Percentiles rank a stretch among this genome's conserved stretches.
Evolutionary conservation across 1,140 invertebrate species (phyloP).

Genomic region (Megathymus violae): DNA sequence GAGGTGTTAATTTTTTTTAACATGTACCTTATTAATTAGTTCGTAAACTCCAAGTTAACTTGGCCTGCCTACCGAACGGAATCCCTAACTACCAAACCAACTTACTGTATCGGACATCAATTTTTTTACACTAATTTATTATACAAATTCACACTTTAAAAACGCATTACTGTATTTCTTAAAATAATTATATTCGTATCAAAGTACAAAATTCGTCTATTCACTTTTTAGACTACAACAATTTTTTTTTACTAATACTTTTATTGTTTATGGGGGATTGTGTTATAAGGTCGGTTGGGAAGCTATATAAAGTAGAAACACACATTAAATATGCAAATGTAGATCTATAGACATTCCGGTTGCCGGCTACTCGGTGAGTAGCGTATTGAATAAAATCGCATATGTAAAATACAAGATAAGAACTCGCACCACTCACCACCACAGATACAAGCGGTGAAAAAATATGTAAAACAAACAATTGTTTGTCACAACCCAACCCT

Average conservation of each 20-base stretch:
- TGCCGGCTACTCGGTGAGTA: neutral
- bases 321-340: constrained; percentile 9
- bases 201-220: constrained; percentile 29
- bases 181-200: constrained; percentile 36
- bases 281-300: neutral
- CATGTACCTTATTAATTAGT: constrained; percentile 23
- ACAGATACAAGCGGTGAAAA: too few species aligned
- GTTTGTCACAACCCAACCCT: too few species aligned
- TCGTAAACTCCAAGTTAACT: constrained; percentile 11
- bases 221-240: constrained; percentile 11
- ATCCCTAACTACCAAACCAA: constrained; percentile 13
- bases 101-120: constrained; percentile 23
- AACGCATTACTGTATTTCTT: constrained; percentile 34
- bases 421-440: neutral
- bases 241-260: constrained; percentile 16
- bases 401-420: neutral
- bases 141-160: constrained; percentile 43
- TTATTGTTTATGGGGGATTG: neutral
- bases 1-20: constrained; percentile 7
- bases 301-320: constrained; percentile 18
- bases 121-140: constrained; percentile 37
- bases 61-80: constrained; percentile 12
- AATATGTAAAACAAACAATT: too few species aligned
- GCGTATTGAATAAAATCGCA: neutral
- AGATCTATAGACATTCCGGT: neutral